phyloP scores from a whole-genome alignment of 2,888 invertebrate genomes.

The Spisula solida region DNA sequence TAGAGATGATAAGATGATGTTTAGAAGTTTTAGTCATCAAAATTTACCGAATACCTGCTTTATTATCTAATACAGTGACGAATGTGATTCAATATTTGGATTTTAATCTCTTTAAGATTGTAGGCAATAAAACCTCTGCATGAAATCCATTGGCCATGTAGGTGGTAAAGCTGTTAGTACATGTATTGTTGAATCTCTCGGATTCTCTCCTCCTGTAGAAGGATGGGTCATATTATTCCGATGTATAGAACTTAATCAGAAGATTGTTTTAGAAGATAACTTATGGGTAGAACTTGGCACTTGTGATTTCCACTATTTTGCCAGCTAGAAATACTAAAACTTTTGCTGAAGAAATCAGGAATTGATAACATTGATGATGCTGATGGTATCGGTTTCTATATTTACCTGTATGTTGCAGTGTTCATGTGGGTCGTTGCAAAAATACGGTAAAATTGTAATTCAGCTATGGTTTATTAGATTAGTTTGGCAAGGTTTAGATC shows the following conservation, averaged over 20 bases:
- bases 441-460: neutral
- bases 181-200: no score
- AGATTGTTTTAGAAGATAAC: neutral
- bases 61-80: neutral
- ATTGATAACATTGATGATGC: slow-evolving; percentile 44
- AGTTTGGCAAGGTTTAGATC: neutral
- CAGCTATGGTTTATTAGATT: neutral
- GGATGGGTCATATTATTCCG: neutral
- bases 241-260: neutral
- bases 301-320: slow-evolving; percentile 4
- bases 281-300: slow-evolving; percentile 16
- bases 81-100: neutral
- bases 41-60: neutral
- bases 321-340: neutral
- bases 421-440: slow-evolving; percentile 8
- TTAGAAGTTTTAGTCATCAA: neutral
- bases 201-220: no score
- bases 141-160: neutral
- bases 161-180: neutral
- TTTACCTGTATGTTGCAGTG: slow-evolving; percentile 38
- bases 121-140: neutral
- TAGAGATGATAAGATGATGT: neutral
- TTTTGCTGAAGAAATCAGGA: slow-evolving; percentile 20
- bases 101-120: neutral
- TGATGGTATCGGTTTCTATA: slow-evolving; percentile 15